Evolutionary conservation across 2,888 invertebrate species (phyloP), one percentile per base, ranked within the genome.

Genomic region (Eulithis prunata): DNA sequence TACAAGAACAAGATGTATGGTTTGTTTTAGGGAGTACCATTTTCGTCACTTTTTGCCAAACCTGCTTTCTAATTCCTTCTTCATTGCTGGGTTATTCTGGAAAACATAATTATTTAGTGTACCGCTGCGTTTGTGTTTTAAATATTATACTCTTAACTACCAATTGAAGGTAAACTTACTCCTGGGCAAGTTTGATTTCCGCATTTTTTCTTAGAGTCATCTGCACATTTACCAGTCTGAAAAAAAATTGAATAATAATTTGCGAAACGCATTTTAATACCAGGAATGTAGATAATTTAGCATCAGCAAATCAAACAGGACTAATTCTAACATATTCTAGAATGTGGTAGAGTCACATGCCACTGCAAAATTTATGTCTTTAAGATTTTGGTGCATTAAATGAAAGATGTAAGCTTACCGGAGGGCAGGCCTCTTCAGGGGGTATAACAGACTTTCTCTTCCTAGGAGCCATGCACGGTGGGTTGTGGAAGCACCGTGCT

Each of bases 401-500:
- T n/a, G n/a, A n/a, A n/a, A n/a, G 32, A 32, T 4, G 3, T 32
- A n/a, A n/a, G 21, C 77, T 75, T 71, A 88, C 88, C 58, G 64
- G 70, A 10, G 86, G 75, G 55, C 89, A 90, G 49, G 51, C 62
- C 55, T 78, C 77, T 4, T 72, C 71, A 2, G 62, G 49, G 2
- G 79, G 74, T 55, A 71, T 74, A 4, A 63, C 66, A 3, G 71
- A 49, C 13, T 70, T 71, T 5, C 67, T 73, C 53, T 51, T 78
- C 47, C 87, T 83, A 0, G 84, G 83, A 0, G 87, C 74, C 32
- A 74, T 72, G 65, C 92, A 93, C 0, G 90, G 90, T 0, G 92
- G 92, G 64, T 86, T 90, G 72, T 93, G 92, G 79, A 93, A 93
- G 77, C 92, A 93, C 12, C 78, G 74, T 0, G 76, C 59, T 0